These are phyloP conservation scores for Papilio elwesi DNA, from an alignment of 2,888 invertebrate genomes.

Conservation along the genomic window DNA sequence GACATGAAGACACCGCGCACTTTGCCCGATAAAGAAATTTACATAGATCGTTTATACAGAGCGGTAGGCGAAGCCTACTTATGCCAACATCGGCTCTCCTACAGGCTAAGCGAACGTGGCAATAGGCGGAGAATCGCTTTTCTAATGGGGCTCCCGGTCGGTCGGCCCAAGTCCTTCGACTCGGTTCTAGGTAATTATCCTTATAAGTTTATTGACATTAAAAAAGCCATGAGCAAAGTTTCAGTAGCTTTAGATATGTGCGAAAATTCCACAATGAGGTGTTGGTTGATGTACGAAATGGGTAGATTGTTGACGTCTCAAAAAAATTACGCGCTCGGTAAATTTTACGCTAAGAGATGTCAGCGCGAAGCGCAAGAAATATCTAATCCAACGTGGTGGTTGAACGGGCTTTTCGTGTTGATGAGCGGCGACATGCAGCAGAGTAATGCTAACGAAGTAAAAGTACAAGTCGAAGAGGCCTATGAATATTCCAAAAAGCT, in stretches of 20 bases:
- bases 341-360: conserved; percentile 76
- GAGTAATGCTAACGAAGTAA: conserved; percentile 75
- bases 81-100: conserved; percentile 71
- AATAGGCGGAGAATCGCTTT: conserved; percentile 77
- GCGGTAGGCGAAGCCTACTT: conserved; percentile 76
- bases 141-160: conserved; percentile 74
- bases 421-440: conserved; percentile 81
- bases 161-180: conserved; percentile 74
- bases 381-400: conserved; percentile 72
- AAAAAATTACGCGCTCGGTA: conserved; percentile 76
- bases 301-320: conserved; percentile 70
- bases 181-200: conserved; percentile 80
- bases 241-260: conserved; percentile 70
- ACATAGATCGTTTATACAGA: conserved; percentile 72
- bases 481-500: conserved; percentile 72
- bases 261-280: conserved; percentile 78
- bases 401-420: conserved; percentile 72
- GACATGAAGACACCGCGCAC: conserved; percentile 72
- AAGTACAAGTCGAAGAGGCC: conserved; percentile 74
- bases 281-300: conserved; percentile 78
- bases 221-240: conserved; percentile 69
- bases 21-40: conserved; percentile 72
- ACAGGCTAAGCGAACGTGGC: conserved; percentile 74
- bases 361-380: conserved; percentile 73
- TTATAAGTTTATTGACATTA: conserved; percentile 73